Evolutionary conservation across 2,113 vertebrate species (phyloP).

Genomic region (Vombatus ursinus): DNA sequence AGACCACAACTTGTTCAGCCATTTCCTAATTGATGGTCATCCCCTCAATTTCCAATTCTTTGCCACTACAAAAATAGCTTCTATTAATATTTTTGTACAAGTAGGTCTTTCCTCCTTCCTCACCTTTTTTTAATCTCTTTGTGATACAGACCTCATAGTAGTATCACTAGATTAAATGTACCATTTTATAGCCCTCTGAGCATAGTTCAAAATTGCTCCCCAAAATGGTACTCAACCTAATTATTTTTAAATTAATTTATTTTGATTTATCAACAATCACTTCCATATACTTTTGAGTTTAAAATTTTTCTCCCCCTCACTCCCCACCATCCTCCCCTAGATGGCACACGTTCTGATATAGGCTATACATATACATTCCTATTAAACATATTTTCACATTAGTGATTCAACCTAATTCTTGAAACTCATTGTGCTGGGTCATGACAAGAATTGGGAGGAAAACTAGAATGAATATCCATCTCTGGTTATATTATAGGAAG

Average conservation of each 20-base stretch:
- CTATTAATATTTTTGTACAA: neutral
- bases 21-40: neutral
- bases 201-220: neutral
- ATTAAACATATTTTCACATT: no score
- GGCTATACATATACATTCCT: no score
- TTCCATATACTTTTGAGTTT: no score
- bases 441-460: conserved; percentile 1
- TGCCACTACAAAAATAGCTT: neutral
- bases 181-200: neutral
- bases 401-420: no score
- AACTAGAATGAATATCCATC: neutral
- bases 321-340: no score
- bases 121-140: no score
- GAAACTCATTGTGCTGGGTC: conserved; percentile 2
- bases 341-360: no score
- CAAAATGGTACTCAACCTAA: neutral
- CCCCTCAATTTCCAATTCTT: neutral
- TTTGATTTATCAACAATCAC: no score
- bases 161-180: neutral
- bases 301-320: no score
- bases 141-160: neutral
- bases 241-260: no score
- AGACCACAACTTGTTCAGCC: neutral
- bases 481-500: conserved; percentile 1
- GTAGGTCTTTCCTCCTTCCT: neutral